Evolutionary conservation across 2,797 vertebrate species (phyloP), one percentile per base, ranked within the genome.

Genomic region (Pantherophis alleghaniensis): DNA sequence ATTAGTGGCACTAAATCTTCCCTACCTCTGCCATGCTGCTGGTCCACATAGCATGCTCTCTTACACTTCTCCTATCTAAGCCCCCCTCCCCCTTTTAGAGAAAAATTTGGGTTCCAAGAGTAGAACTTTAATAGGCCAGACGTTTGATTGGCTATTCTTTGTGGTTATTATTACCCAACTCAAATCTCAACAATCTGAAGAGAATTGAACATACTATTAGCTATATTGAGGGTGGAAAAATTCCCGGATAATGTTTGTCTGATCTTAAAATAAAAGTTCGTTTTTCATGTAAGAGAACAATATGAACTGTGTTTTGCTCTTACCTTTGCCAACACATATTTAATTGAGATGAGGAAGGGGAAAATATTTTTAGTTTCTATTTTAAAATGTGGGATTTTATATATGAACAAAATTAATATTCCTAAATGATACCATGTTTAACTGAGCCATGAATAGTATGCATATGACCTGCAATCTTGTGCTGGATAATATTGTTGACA

Each of bases 401-500:
- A 61, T 90, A 91, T 66, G 86, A 87, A 91, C 63, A 53, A 13
- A 37, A 26, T 51, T 37, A 24, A 83, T 83, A 47, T 24, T 83
- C 37, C 37, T 47, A 83, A 83, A 83, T 11, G 9, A 83, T 83
- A 12, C 10, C 20, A 83, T 47, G 20, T 9, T 24, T 83, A 83
- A 83, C 18, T 24, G n/a, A 51, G 2, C n/a, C 37, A 60, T 51
- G 28, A 51, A 60, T 28, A 28, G 60, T n/a, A 86, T 86, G 12
- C 2, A 86, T 61, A 22, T 1, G 55, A 28, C 53, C n/a, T 91
- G 53, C 55, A 87, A 37, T 79, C 53, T 74, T 51, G 26, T 59
- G 57, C 74, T 18, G 63, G 42, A n/a, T 22, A 37, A 20, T 7
- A 0, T 0, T 0, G 12, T 37, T 61, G 4, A 32, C 16, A 0